Conservation (phyloP, 2,113 vertebrate species). For the Tragulus kanchil region DNA sequence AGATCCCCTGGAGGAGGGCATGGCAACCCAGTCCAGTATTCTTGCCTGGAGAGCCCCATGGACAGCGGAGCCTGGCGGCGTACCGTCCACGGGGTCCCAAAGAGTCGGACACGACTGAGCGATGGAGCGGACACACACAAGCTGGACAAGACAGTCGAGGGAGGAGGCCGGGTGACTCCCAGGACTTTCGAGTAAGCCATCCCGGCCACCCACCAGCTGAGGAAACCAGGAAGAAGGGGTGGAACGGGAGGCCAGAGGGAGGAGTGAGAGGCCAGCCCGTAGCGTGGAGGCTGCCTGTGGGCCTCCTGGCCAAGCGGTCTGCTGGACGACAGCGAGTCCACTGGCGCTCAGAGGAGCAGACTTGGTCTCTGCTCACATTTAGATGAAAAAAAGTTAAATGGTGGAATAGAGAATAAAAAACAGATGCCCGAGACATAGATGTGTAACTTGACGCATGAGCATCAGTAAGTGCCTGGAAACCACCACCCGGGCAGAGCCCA, state of each 20-base stretch:
- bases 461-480: background rate
- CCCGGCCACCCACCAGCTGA: background rate
- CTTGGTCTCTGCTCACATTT: background rate
- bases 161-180: background rate
- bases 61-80: background rate
- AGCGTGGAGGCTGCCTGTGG: background rate
- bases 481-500: background rate
- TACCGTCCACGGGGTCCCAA: background rate
- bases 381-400: background rate
- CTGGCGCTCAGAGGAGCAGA: background rate
- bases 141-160: background rate
- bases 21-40: background rate
- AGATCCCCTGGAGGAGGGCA: background rate
- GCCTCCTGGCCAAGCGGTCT: background rate
- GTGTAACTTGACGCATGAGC: background rate
- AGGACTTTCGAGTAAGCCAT: background rate
- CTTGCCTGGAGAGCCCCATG: background rate
- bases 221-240: background rate
- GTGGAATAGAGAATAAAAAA: background rate
- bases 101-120: background rate
- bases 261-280: background rate
- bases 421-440: background rate
- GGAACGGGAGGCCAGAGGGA: background rate
- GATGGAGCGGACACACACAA: background rate
- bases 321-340: too few relatives aligned